These are phyloP conservation scores for Scolopax bukidnonensis DNA, from an alignment of 2,797 vertebrate genomes.

Conservation along the genomic window DNA sequence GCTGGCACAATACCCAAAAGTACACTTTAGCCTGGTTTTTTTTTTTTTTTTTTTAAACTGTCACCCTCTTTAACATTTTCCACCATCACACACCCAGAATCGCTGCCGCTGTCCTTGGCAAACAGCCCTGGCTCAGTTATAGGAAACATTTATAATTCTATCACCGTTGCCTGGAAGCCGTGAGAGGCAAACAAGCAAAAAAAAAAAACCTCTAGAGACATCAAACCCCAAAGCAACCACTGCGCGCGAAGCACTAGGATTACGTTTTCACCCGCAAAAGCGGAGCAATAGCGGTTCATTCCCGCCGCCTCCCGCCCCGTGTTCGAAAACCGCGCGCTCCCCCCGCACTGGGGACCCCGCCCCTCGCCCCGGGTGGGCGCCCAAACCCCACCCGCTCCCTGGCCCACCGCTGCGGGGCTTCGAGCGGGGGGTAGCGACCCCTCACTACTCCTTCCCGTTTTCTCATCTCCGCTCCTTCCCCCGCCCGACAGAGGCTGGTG, in stretches of 20 bases:
- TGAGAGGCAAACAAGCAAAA: rapidly evolving
- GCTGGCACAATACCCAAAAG: rapidly evolving
- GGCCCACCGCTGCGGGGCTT: rapidly evolving
- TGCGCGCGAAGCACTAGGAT: rapidly evolving
- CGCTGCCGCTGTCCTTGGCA: rapidly evolving
- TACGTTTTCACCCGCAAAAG: rapidly evolving
- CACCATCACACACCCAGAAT: rapidly evolving
- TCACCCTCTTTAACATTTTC: rapidly evolving
- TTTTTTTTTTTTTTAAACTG: neutral
- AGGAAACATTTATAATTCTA: rapidly evolving
- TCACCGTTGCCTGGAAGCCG: rapidly evolving
- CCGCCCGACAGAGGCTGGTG: rapidly evolving
- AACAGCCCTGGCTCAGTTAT: rapidly evolving
- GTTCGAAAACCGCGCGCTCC: neutral
- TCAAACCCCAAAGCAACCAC: rapidly evolving
- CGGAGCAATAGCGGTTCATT: rapidly evolving
- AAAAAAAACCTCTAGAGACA: rapidly evolving
- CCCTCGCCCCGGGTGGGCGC: rapidly evolving
- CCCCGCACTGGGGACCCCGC: rapidly evolving
- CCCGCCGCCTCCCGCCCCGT: rapidly evolving
- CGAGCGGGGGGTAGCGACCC: rapidly evolving
- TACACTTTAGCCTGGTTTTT: rapidly evolving
- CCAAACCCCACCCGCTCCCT: rapidly evolving
- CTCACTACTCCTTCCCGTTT: rapidly evolving
- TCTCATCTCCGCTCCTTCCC: rapidly evolving